Evolutionary conservation across 2,113 vertebrate genomes (phyloP).

Genomic region (Ictalurus furcatus): DNA sequence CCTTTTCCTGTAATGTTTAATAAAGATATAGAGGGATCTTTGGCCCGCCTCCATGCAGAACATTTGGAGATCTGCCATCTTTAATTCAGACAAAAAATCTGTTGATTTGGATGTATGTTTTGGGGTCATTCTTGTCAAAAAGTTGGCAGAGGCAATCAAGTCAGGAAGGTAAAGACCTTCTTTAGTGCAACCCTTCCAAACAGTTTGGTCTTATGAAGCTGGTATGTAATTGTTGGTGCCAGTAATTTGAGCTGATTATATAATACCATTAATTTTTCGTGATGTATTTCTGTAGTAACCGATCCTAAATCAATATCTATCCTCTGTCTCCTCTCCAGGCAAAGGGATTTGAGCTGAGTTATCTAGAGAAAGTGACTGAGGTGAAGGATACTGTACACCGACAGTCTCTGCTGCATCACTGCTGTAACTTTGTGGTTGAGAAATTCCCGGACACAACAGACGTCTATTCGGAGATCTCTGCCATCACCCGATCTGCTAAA

Average conservation of each 20-base stretch:
- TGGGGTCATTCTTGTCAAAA: background rate
- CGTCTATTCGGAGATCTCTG: slow-evolving; percentile 90
- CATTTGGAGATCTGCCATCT: background rate
- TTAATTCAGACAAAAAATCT: background rate
- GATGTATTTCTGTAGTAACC: background rate
- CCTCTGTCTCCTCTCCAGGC: slow-evolving; percentile 70
- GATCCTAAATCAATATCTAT: background rate
- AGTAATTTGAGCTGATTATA: background rate
- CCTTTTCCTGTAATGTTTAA: background rate
- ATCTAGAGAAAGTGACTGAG: slow-evolving; percentile 95
- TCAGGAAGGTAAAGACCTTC: background rate
- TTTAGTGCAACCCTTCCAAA: background rate
- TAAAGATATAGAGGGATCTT: background rate
- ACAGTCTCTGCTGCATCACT: slow-evolving; percentile 90
- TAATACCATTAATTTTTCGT: background rate
- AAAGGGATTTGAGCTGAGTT: slow-evolving; percentile 90
- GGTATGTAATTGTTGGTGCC: background rate
- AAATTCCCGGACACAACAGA: slow-evolving; percentile 86
- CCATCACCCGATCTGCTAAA: slow-evolving; percentile 88
- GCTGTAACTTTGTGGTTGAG: slow-evolving; percentile 85
- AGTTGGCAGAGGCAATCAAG: background rate
- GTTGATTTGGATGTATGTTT: too few species aligned
- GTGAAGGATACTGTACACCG: slow-evolving; percentile 96
- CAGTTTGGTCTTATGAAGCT: background rate
- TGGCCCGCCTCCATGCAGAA: background rate